Base-by-base conservation (phyloP, 2,113 vertebrate genomes). In the Myanophis thanlyinensis region DNA sequence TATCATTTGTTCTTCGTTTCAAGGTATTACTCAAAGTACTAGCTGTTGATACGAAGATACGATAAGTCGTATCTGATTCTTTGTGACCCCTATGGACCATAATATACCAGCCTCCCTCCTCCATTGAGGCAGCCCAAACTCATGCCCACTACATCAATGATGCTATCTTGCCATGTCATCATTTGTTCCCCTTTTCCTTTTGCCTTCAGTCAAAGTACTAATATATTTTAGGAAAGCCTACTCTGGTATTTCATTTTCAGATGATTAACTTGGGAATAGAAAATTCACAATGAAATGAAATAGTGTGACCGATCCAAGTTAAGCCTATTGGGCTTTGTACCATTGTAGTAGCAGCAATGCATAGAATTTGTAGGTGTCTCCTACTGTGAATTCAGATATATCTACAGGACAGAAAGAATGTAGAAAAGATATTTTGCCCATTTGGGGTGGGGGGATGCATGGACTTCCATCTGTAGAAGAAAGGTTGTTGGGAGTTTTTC, bases 1-100 rank as follows among this genome's bases (percentile, higher is more conserved):
- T 92, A 40, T 54, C 89, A 56, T 91, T 47, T 89, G 48, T 35
- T 94, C 22, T 87, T 92, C 92, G 93, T 94, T 88, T 11, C 35
- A 54, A 0, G 0, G 22, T 91, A 93, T 89, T 90, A 91, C 30
- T 47, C 18, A 85, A 91, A 20, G 90, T 89, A 35, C 87, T 90
- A 59, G 62, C 18, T 35, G 2, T 35, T 67, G 62, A 67, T 35
- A 15, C n/a, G 15, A n/a, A 67, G 30, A 35, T n/a, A 67, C 62
- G n/a, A 27, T 59, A 15, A 67, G 4, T 67, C 2, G 2, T 35
- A n/a, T n/a, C 30, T 0, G 5, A 67, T 6, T 67, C 62, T 67
- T 67, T 0, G 4, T 6, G 62, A 18, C 5, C 62, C 56, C 8
- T 12, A 4, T 35, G 62, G 30, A 35, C 62, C 62, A 67, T n/a